phyloP scores from a whole-genome alignment of 2,888 invertebrate species.

The Apotomis turbidana region DNA sequence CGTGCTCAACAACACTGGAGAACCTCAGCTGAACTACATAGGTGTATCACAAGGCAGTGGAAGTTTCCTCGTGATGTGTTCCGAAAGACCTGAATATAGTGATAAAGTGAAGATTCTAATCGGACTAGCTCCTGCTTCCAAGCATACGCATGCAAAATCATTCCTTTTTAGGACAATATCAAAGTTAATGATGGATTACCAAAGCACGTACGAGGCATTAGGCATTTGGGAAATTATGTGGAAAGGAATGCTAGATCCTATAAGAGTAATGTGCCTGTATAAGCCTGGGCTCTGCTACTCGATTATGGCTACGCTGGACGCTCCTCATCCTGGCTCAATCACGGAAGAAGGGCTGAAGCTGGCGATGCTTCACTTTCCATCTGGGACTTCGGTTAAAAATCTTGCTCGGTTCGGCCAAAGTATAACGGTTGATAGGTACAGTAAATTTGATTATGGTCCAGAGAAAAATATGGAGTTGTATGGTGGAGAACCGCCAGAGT shows the following conservation, averaged over 20 bases:
- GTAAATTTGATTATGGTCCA: slow-evolving; percentile 32
- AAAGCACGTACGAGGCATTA: neutral
- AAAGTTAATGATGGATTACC: slow-evolving; percentile 4
- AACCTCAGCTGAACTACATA: slow-evolving; percentile 74
- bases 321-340: slow-evolving; percentile 11
- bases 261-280: neutral
- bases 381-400: slow-evolving; percentile 29
- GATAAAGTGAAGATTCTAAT: slow-evolving; percentile 58
- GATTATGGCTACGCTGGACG: neutral
- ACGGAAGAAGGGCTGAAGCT: neutral
- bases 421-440: slow-evolving; percentile 10
- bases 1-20: slow-evolving; percentile 61
- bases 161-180: neutral
- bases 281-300: neutral
- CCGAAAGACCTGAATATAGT: slow-evolving; percentile 71
- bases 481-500: slow-evolving; percentile 28
- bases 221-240: slow-evolving; percentile 20
- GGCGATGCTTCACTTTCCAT: slow-evolving; percentile 25
- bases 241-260: slow-evolving; percentile 2
- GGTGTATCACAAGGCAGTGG: slow-evolving; percentile 86
- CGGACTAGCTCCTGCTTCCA: slow-evolving; percentile 26
- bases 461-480: slow-evolving; percentile 30
- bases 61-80: slow-evolving; percentile 71
- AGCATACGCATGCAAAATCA: slow-evolving; percentile 23
- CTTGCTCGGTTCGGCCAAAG: slow-evolving; percentile 26